Percentiles rank a stretch among this genome's conserved stretches.
Evolutionary conservation across 2,888 invertebrate species (phyloP).

Genomic region (Ommatoiulus sabulosus): DNA sequence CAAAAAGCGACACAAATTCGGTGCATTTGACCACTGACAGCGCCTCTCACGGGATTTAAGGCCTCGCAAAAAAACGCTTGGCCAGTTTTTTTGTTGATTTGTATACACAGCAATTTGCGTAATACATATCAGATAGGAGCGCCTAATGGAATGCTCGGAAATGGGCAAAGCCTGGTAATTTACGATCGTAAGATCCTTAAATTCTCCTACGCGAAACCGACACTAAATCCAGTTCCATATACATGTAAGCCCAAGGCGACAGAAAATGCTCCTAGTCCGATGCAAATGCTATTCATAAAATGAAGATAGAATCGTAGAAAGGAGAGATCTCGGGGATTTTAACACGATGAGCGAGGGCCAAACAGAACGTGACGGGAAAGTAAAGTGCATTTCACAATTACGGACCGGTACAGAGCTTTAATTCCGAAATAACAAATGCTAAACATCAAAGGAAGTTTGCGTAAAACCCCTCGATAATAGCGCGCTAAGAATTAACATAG

Average conservation of each 20-base stretch:
- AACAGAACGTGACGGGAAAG: not conserved
- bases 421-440: not conserved
- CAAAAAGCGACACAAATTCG: too few species aligned
- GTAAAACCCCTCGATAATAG: not conserved
- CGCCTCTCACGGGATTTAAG: not conserved
- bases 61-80: too few species aligned
- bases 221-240: not conserved
- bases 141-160: not conserved
- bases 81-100: not conserved
- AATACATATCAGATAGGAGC: not conserved
- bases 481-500: not conserved
- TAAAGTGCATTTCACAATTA: not conserved
- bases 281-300: not conserved
- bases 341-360: not conserved
- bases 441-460: not conserved
- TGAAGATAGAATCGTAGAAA: not conserved
- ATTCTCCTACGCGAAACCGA: not conserved
- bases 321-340: not conserved
- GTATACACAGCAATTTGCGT: not conserved
- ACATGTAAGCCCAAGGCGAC: not conserved
- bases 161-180: not conserved
- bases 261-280: too few species aligned
- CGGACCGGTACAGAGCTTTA: not conserved
- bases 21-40: not conserved
- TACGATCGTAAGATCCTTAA: not conserved